Evolutionary conservation across 2,797 vertebrate species (phyloP), one percentile per base, ranked within the genome.

Genomic region (Geotria australis): DNA sequence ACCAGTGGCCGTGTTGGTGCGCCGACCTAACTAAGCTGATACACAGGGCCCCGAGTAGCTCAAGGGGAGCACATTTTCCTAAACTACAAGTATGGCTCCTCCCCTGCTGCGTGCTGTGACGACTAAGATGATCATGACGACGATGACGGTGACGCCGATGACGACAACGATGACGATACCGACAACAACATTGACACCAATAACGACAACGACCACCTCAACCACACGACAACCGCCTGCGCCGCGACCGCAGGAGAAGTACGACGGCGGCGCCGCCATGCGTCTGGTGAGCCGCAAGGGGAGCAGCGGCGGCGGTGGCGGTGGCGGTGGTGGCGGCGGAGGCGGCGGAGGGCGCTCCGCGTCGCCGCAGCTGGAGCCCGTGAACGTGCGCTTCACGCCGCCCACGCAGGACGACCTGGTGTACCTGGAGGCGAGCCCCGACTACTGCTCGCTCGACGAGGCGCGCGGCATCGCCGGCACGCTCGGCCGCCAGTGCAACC

Each of bases 401-500:
- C 89, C 88, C 1, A 93, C 80, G 0, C 58, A 71, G 0, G 82
- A 86, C 58, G 85, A 96, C 69, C 74, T 96, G 69, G 82, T 81
- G 57, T 96, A 96, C 60, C 76, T 85, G 1, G 86, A 93, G 67
- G 69, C 79, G 62, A 94, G 85, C 70, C 89, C 89, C 0, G 88
- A 96, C 70, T 96, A 96, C 73, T 96, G 88, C 71, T 75, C 84
- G 58, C 80, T 76, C 62, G 86, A 96, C 1, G 82, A 85, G 68
- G 88, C 77, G 66, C 93, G 85, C 0, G 89, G 89, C 63, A 91
- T 85, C 0, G 72, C 91, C 70, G 89, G 89, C 63, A 95, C 86
- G 0, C 79, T 77, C 61, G 82, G 85, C 46, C 77, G 86, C 2
- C 77, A 85, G 58, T 96, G 89, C 73, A 95, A 94, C 77, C 91